These are phyloP conservation scores for Tipula helvola DNA, from an alignment of 2,888 invertebrate genomes.

Conservation along the genomic window DNA sequence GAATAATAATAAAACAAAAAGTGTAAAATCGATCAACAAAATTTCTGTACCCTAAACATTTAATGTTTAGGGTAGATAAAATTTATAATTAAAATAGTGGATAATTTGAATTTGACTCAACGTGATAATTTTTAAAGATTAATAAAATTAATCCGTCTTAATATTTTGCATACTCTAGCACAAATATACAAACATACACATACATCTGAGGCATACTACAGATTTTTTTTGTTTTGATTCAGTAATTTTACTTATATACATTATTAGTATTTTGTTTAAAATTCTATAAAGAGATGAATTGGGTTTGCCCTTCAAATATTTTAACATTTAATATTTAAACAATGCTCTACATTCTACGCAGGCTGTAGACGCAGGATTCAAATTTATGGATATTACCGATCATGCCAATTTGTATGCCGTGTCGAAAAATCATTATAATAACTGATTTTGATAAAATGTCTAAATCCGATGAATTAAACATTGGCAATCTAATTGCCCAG, in stretches of 20 bases:
- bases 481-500: background rate
- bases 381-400: background rate
- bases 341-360: background rate
- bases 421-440: background rate
- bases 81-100: background rate
- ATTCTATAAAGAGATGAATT: background rate
- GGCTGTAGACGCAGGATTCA: background rate
- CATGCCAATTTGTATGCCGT: slow-evolving; percentile 4
- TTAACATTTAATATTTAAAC: background rate
- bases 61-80: too few species aligned
- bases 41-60: too few species aligned
- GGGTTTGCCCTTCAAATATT: background rate
- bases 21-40: too few species aligned
- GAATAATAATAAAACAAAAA: too few species aligned
- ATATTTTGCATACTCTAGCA: background rate
- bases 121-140: background rate
- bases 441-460: background rate
- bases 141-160: background rate
- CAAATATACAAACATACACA: background rate
- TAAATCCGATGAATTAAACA: background rate
- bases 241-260: background rate
- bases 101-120: background rate
- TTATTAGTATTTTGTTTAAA: background rate
- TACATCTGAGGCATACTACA: background rate
- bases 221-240: background rate